Evolutionary conservation across 2,113 vertebrate genomes (phyloP), one percentile per base, ranked within the genome.

Genomic region (Lichenostomus cassidix): DNA sequence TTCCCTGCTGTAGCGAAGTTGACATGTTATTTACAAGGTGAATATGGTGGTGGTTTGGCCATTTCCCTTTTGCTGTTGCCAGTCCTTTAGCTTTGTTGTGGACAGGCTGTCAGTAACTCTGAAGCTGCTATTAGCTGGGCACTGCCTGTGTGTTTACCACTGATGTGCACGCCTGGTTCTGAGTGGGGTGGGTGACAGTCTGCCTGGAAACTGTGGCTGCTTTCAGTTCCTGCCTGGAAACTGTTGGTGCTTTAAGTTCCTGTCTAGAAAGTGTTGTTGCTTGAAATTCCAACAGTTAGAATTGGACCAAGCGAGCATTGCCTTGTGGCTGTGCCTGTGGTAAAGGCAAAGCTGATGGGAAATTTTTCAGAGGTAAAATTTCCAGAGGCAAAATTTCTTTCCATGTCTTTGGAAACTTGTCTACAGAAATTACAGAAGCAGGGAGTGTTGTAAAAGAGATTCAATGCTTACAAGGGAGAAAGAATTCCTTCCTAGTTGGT

Each of bases 71-170:
- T 64, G 52, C 33, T 81, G 76, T 53, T 42, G 19, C 42, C 46
- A 59, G 46, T 23, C 15, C 33, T 86, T 55, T 29, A 29, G 23
- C 31, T 80, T 68, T 46, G 39, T 24, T 73, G 35, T 35, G 83
- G 83, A 16, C 20, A n/a, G 0, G 2, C 11, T n/a, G 19, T 56
- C 63, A 29, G 0, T 29, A 52, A 55, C 8, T 14, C 21, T 39
- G 27, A 56, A n/a, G 22, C 19, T 28, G 27, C 6, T 12, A 7
- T 4, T 24, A 90, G 37, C 14, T 21, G 69, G 41, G 29, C 28
- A 17, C 44, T 76, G 22, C 28, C 28, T 81, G n/a, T 5, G 6
- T 6, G 25, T 25, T 71, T 39, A 44, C 56, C 9, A 3, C 35
- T 59, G 27, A 4, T 76, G 35, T 27, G 20, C 35, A 15, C 0